Percentiles rank a stretch among this genome's conserved stretches.
Conservation (phyloP, 2,888 invertebrate species). For the Crepidodera aurea region DNA sequence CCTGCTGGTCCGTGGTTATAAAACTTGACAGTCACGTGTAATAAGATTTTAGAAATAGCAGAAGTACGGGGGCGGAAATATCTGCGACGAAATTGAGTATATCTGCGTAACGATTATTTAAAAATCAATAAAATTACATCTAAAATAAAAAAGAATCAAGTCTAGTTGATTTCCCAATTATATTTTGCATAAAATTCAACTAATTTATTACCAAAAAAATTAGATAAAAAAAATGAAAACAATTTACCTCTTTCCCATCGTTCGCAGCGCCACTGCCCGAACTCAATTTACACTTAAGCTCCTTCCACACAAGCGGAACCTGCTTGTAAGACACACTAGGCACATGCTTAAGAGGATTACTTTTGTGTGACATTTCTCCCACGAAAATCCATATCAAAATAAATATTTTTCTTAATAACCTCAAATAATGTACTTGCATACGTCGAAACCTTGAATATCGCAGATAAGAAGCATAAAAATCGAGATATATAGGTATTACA, state of each 20-base stretch:
- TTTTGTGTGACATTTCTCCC: slow-evolving; percentile 43
- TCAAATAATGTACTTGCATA: background rate
- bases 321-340: slow-evolving; percentile 47
- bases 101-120: too few relatives aligned
- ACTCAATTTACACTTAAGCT: slow-evolving; percentile 49
- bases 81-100: too few relatives aligned
- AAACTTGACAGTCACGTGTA: too few relatives aligned
- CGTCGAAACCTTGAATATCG: slow-evolving; percentile 2
- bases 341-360: slow-evolving; percentile 25
- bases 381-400: slow-evolving; percentile 19
- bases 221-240: too few relatives aligned
- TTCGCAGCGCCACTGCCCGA: slow-evolving; percentile 32
- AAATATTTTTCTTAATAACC: background rate
- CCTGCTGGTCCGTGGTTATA: too few relatives aligned
- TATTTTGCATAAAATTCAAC: too few relatives aligned
- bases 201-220: too few relatives aligned
- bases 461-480: slow-evolving; percentile 14
- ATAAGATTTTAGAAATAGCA: too few relatives aligned
- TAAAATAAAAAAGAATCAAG: too few relatives aligned
- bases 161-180: too few relatives aligned
- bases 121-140: too few relatives aligned
- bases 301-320: slow-evolving; percentile 51
- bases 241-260: slow-evolving; percentile 40
- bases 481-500: slow-evolving; percentile 2
- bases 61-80: too few relatives aligned